Conservation (phyloP, 2,113 vertebrate species). For the Neolamprologus longior region DNA sequence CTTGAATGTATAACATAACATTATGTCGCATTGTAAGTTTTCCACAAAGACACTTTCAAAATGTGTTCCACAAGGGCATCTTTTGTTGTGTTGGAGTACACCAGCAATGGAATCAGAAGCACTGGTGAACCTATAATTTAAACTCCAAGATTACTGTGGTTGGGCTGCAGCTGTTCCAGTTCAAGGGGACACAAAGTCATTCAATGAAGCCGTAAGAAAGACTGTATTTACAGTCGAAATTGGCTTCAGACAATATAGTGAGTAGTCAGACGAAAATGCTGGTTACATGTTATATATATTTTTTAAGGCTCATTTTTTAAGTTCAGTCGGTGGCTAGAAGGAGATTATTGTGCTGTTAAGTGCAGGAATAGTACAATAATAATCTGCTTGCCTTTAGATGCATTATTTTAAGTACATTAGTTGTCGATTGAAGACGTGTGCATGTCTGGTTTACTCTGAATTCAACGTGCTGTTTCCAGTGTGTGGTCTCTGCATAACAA, state of each 20-base stretch:
- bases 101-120: background rate
- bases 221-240: background rate
- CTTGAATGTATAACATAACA: background rate
- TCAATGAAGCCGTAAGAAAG: background rate
- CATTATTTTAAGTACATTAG: background rate
- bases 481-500: constrained; percentile 16
- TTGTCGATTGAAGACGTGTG: background rate
- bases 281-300: background rate
- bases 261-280: background rate
- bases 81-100: constrained; percentile 2
- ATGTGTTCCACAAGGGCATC: background rate
- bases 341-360: background rate
- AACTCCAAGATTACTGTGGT: background rate
- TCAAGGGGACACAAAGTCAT: constrained; percentile 14
- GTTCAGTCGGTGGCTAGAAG: background rate
- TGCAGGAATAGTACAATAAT: background rate
- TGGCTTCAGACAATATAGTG: background rate
- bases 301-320: background rate
- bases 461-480: background rate
- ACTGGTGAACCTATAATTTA: constrained; percentile 18
- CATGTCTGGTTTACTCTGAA: background rate
- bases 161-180: constrained; percentile 1
- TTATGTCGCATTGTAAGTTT: background rate
- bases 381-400: background rate
- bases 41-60: background rate